Percentiles rank a stretch among this genome's conserved stretches.
These are phyloP conservation scores for Fissipunctia ypsillon DNA, from an alignment of 2,888 invertebrate genomes.

Conservation along the genomic window DNA sequence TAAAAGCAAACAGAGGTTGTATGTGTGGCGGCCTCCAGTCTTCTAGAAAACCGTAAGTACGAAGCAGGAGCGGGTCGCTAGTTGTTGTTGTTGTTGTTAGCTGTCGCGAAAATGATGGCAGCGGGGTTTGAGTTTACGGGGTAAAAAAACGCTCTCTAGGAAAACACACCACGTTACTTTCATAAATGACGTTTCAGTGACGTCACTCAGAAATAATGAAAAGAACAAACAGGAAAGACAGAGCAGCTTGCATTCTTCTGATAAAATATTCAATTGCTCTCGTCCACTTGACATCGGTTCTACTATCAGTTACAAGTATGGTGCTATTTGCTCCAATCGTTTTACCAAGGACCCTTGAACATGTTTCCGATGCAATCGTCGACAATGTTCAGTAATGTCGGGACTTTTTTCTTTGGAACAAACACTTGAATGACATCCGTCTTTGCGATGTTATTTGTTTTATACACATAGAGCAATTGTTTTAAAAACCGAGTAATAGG, in stretches of 20 bases:
- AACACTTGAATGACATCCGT: not conserved
- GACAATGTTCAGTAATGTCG: not conserved
- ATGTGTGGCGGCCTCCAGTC: too few species aligned
- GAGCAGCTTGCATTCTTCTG: not conserved
- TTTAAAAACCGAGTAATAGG: not conserved
- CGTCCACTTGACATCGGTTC: not conserved
- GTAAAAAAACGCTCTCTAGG: too few species aligned
- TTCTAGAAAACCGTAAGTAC: too few species aligned
- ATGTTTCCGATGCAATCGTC: slow-evolving; percentile 4
- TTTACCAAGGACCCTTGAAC: slow-evolving; percentile 1
- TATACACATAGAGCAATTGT: not conserved
- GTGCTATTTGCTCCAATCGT: not conserved
- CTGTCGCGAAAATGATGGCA: not conserved
- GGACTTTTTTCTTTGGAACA: not conserved
- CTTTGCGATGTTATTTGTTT: not conserved
- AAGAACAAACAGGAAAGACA: not conserved
- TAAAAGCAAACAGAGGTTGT: not conserved
- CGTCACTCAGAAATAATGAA: too few species aligned
- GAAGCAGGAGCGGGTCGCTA: too few species aligned
- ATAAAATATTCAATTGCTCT: slow-evolving; percentile 11
- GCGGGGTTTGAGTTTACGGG: too few species aligned
- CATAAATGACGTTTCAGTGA: too few species aligned
- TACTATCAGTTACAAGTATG: not conserved
- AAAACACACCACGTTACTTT: too few species aligned
- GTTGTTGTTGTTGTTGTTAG: too few species aligned